Percentiles rank a stretch among this genome's conserved stretches.
Conservation (phyloP, 2,888 invertebrate genomes). For the Athalia circularis region DNA sequence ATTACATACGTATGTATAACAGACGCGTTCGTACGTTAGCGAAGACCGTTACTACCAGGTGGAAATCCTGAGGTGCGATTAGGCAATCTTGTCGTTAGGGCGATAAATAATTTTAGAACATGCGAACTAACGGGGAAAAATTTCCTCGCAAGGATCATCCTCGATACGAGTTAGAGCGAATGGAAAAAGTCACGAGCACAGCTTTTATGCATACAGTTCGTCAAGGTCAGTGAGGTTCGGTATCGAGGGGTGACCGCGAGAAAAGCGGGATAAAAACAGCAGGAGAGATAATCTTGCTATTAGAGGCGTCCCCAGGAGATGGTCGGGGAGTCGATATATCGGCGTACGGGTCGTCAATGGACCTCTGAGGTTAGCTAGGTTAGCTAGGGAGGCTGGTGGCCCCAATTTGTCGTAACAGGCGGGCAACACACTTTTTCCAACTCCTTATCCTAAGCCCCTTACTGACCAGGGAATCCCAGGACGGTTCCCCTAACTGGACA, state of each 20-base stretch:
- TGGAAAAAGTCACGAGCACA: too few relatives aligned
- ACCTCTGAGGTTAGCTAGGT: conserved; percentile 60
- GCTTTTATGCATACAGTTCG: conserved; percentile 1
- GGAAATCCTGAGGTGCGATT: too few relatives aligned
- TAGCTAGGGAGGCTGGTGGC: conserved; percentile 63
- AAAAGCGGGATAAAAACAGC: conserved; percentile 46
- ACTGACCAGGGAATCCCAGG: conserved; percentile 49
- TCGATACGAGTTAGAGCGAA: too few relatives aligned
- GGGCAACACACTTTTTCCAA: conserved; percentile 60
- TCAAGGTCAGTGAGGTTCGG: conserved; percentile 26
- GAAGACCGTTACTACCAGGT: too few relatives aligned
- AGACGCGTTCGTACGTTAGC: too few relatives aligned
- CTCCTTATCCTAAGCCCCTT: conserved; percentile 64
- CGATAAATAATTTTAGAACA: background rate
- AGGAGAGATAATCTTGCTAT: conserved; percentile 72
- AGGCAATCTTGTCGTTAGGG: too few relatives aligned
- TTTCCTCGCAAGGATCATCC: too few relatives aligned
- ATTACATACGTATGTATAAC: too few relatives aligned
- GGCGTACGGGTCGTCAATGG: conserved; percentile 63
- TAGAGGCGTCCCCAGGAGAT: conserved; percentile 72
- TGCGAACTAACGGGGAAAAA: conserved; percentile 6
- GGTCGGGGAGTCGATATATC: conserved; percentile 67
- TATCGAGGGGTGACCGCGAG: conserved; percentile 38
- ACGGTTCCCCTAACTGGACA: conserved; percentile 60
- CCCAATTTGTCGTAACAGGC: conserved; percentile 73